Conservation (phyloP, 2,113 vertebrate genomes). For the Hucho hucho region DNA sequence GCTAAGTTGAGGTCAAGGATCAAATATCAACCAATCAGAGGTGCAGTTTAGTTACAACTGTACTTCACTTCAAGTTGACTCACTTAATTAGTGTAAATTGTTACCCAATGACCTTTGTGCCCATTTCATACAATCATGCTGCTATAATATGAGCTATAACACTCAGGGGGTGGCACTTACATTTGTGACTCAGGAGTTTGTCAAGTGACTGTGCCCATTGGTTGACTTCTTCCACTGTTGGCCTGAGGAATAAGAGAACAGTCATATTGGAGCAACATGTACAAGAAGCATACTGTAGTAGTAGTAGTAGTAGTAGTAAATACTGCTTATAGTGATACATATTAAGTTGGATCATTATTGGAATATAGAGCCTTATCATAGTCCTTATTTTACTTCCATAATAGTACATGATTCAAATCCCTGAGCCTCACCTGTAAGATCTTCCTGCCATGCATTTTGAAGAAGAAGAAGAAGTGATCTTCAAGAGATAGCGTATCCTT, state of each 20-base stretch:
- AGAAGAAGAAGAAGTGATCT: conserved; percentile 29
- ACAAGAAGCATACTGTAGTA: too few relatives aligned
- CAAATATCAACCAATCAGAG: background rate
- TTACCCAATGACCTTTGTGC: conserved; percentile 39
- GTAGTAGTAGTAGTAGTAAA: too few relatives aligned
- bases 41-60: background rate
- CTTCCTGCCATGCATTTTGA: conserved; percentile 30
- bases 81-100: background rate
- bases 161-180: conserved; percentile 71
- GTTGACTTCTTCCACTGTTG: conserved; percentile 81
- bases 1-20: too few relatives aligned
- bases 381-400: too few relatives aligned
- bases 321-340: too few relatives aligned
- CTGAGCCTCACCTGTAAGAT: conserved; percentile 51
- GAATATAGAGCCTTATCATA: too few relatives aligned
- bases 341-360: too few relatives aligned
- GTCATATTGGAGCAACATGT: background rate
- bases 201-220: conserved; percentile 89
- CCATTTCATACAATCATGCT: conserved; percentile 23
- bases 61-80: conserved; percentile 3
- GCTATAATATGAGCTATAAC: too few relatives aligned
- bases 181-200: conserved; percentile 85
- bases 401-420: background rate
- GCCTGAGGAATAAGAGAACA: conserved; percentile 65
- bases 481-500: conserved; percentile 57